Evolutionary conservation across 2,113 vertebrate species (phyloP), one percentile per base, ranked within the genome.

Genomic region (Actinemys pallida): DNA sequence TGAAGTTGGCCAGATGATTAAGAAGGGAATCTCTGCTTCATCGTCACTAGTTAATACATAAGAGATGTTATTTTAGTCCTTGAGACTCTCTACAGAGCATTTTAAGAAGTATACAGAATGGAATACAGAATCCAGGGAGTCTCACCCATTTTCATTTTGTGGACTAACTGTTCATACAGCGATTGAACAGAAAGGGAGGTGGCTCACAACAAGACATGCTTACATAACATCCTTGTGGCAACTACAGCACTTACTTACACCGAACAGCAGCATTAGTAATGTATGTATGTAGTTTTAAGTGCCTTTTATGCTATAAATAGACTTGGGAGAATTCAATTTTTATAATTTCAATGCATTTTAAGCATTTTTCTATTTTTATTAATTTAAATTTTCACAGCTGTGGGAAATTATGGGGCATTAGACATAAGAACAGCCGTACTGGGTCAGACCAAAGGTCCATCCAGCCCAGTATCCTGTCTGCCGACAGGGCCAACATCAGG

Each of bases 191-290:
- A 72, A 72, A 72, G n/a, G n/a, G n/a, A 20, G 17, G n/a, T 72
- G n/a, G 65, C 5, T 39, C 17, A 19, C 35, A 39, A 39, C 35
- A 39, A 39, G 19, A 10, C 19, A 22, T 39, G 65, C 65, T 78
- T 45, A 45, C 42, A 78, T 78, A 45, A 47, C 25, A 78, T 78
- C 42, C 24, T 45, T 47, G 42, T 22, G 45, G 17, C 16, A 35
- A 10, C 53, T 42, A n/a, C 47, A 50, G 12, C 25, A 19, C 49
- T 56, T 80, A 45, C 86, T 19, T 1, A 12, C 1, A 3, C 56
- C 7, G 0, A 17, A 0, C 65, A 19, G 87, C 57, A 7, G 0
- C 0, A 80, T 8, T 47, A 8, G 29, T 20, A 19, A 65, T 27
- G 27, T 72, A 45, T 82, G 25, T 29, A 54, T 81, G 20, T 14